These are phyloP conservation scores for Tachystola acroxantha DNA, from an alignment of 2,888 invertebrate genomes.

Conservation along the genomic window DNA sequence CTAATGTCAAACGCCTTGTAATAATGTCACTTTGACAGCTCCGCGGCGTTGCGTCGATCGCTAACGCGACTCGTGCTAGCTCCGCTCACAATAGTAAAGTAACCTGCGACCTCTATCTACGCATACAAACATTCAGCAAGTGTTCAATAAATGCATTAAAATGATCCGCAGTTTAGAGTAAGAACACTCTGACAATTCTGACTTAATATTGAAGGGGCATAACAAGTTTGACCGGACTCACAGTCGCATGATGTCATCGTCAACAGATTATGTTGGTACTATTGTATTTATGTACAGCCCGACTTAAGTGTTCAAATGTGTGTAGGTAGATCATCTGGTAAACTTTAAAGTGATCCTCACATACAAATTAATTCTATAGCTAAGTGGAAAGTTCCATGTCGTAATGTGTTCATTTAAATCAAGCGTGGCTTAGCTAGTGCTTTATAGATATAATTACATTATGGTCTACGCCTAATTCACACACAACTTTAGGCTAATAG, in stretches of 20 bases:
- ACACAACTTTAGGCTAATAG: too few relatives aligned
- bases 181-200: background rate
- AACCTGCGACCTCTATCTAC: too few relatives aligned
- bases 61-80: too few relatives aligned
- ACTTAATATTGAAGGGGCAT: background rate
- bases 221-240: slow-evolving; percentile 47
- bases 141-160: background rate
- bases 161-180: background rate
- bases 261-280: slow-evolving; percentile 20
- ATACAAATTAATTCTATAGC: slow-evolving; percentile 23
- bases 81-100: too few relatives aligned
- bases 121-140: too few relatives aligned
- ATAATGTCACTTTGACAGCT: too few relatives aligned
- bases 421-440: slow-evolving; percentile 28
- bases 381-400: slow-evolving; percentile 43
- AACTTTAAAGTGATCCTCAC: slow-evolving; percentile 8
- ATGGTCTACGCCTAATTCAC: slow-evolving; percentile 24
- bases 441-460: too few relatives aligned
- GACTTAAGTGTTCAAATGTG: slow-evolving; percentile 4
- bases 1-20: too few relatives aligned
- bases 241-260: slow-evolving; percentile 42
- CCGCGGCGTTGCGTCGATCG: too few relatives aligned
- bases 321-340: slow-evolving; percentile 7
- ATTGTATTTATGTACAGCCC: slow-evolving; percentile 5
- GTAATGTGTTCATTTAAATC: slow-evolving; percentile 31